Evolutionary conservation across 2,797 vertebrate genomes (phyloP).

Genomic region (Coluber constrictor): DNA sequence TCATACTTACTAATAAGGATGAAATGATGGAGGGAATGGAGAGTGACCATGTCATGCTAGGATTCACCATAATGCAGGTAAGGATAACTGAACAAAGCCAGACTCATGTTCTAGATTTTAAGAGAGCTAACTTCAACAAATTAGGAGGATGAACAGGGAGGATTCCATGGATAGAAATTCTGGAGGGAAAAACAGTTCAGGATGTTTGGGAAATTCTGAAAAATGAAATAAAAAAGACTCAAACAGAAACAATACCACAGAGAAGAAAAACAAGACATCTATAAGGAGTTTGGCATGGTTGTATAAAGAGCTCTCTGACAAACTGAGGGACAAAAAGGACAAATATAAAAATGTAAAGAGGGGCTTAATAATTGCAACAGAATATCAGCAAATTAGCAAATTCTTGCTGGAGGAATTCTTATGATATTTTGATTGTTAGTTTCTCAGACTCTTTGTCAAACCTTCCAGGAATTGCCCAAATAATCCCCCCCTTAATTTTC

Average conservation of each 20-base stretch:
- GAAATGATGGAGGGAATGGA: not conserved
- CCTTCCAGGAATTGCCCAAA: not conserved
- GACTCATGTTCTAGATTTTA: not conserved
- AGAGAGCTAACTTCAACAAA: not conserved
- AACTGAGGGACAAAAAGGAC: not conserved
- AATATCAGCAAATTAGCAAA: not conserved
- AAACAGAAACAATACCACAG: not conserved
- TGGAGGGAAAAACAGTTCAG: not conserved
- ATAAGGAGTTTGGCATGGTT: not conserved
- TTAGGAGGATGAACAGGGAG: not conserved
- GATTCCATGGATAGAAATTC: not conserved
- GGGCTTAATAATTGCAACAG: not conserved
- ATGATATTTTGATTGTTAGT: not conserved
- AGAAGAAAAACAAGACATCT: not conserved
- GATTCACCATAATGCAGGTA: not conserved
- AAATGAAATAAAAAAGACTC: not conserved
- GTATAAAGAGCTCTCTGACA: not conserved
- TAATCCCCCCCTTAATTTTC: not conserved
- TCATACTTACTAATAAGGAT: not conserved
- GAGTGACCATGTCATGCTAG: not conserved
- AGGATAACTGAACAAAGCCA: not conserved
- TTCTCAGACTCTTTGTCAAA: not conserved
- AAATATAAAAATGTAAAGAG: not conserved
- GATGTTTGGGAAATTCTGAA: not conserved
- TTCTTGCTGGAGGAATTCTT: not conserved